These are phyloP conservation scores for Choloepus didactylus DNA, from an alignment of 2,797 vertebrate genomes.

Conservation along the genomic window DNA sequence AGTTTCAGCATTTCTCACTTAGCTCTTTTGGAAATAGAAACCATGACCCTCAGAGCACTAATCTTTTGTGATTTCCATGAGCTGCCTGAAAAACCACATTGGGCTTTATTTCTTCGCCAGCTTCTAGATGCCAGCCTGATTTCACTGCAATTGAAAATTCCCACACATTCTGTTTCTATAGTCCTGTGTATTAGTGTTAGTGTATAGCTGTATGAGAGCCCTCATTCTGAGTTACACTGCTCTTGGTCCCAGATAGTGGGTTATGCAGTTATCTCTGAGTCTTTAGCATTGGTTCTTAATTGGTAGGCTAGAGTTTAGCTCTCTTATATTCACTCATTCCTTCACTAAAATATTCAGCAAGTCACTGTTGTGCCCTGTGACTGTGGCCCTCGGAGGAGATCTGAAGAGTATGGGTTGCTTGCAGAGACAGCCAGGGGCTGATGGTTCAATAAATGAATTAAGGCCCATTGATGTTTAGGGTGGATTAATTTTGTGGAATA, in stretches of 20 bases:
- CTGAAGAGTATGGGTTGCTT: neutral
- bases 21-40: neutral
- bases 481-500: neutral
- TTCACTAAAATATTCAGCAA: neutral
- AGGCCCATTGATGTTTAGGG: neutral
- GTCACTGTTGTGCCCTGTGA: neutral
- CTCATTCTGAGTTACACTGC: neutral
- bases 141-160: neutral
- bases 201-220: neutral
- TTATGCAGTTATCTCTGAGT: neutral
- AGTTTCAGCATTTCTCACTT: neutral
- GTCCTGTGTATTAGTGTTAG: neutral
- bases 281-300: neutral
- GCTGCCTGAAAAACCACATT: neutral
- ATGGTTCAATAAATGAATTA: neutral
- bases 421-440: neutral
- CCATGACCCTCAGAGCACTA: neutral
- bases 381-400: neutral
- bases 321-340: neutral
- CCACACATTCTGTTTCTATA: neutral
- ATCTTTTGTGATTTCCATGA: neutral
- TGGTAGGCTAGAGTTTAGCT: neutral
- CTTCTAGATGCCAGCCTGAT: neutral
- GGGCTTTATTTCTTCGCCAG: neutral
- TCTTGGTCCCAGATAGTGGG: neutral